A percentile compares a stretch with the other conserved stretches of the same genome.
phyloP scores from a whole-genome alignment of 1,140 invertebrate species.

The Solen grandis region DNA sequence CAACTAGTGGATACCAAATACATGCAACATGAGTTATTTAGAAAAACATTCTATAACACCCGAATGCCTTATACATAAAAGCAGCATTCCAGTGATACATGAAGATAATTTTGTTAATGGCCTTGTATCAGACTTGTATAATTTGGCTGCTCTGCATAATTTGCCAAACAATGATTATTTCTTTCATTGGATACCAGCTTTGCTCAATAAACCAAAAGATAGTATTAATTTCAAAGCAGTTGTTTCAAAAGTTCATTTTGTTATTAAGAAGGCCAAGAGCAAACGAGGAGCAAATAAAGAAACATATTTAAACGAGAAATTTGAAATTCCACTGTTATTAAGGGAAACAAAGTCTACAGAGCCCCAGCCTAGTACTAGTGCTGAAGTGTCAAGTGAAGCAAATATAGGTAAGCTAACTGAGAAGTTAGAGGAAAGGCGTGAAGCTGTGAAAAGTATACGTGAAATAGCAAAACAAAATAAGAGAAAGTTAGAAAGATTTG shows the following conservation, averaged over 20 bases:
- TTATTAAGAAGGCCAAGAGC: background rate
- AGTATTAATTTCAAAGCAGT: background rate
- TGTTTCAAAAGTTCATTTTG: background rate
- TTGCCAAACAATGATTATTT: background rate
- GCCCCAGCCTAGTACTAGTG: background rate
- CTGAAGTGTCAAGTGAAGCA: too few relatives aligned
- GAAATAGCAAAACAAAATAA: background rate
- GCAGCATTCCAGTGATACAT: background rate
- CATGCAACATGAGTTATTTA: too few relatives aligned
- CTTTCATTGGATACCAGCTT: background rate
- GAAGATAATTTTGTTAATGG: background rate
- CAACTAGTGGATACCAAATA: too few relatives aligned
- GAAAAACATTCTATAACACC: background rate
- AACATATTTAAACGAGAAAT: background rate
- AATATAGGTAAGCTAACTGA: background rate
- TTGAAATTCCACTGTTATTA: background rate
- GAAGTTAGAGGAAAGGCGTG: background rate
- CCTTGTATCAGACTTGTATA: background rate
- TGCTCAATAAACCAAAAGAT: background rate
- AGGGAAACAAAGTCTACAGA: background rate
- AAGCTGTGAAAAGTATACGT: background rate
- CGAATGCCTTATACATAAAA: background rate
- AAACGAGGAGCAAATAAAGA: background rate
- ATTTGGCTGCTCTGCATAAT: background rate
- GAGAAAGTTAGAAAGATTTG: background rate